These are phyloP conservation scores for Carduelis carduelis DNA, from an alignment of 2,797 vertebrate species.

Conservation along the genomic window DNA sequence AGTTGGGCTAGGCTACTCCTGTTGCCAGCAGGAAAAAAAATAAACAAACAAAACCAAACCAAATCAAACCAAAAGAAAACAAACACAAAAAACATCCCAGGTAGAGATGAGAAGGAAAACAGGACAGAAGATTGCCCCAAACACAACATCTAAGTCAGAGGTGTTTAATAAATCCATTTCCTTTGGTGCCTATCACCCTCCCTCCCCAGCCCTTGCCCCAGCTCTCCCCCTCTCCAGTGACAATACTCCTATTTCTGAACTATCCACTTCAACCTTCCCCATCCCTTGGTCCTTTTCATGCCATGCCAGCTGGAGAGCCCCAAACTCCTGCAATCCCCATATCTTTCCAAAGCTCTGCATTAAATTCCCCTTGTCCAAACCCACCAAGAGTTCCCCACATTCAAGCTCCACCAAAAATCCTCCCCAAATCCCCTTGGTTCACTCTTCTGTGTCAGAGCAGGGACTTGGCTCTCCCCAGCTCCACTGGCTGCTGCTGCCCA, in stretches of 20 bases:
- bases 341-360: background rate
- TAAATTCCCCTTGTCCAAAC: background rate
- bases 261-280: background rate
- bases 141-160: background rate
- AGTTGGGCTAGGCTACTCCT: background rate
- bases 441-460: background rate
- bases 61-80: background rate
- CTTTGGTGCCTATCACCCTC: accelerated
- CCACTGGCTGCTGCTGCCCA: background rate
- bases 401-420: background rate
- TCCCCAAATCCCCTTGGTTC: background rate
- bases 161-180: background rate
- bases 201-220: accelerated
- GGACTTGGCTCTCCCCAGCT: background rate
- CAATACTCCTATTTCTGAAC: background rate
- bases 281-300: background rate
- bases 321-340: background rate
- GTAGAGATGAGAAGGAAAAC: background rate
- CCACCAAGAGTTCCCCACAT: background rate
- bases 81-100: accelerated
- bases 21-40: background rate
- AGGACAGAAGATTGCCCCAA: background rate
- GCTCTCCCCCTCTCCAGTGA: background rate
- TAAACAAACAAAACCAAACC: too few species aligned
- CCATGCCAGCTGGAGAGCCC: background rate